Conservation (phyloP, 2,797 vertebrate species). For the Trichosurus vulpecula region DNA sequence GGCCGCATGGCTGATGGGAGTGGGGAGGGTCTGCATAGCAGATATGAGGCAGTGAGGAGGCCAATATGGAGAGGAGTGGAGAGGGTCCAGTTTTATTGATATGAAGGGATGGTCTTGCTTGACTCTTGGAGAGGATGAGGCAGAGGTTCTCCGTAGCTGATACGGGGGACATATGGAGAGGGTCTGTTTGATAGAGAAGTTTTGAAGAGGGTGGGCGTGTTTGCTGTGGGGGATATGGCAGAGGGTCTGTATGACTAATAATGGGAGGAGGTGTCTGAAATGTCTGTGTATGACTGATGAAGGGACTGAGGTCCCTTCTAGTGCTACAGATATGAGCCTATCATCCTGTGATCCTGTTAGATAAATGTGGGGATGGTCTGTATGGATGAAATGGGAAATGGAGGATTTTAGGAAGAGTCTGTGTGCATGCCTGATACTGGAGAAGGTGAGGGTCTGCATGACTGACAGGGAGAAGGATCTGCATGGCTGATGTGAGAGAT, state of each 20-base stretch:
- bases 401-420: neutral
- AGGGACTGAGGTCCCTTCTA: neutral
- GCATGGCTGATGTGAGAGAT: neutral
- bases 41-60: neutral
- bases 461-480: neutral
- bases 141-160: neutral
- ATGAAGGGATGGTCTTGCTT: neutral
- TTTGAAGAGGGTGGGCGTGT: neutral
- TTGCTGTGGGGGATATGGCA: neutral
- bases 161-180: neutral
- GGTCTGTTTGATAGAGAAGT: neutral
- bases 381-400: neutral
- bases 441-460: neutral
- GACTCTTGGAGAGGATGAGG: neutral
- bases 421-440: neutral
- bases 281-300: neutral
- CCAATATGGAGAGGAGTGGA: neutral
- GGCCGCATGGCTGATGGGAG: no score
- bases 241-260: neutral
- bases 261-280: neutral
- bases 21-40: no score
- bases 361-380: rapidly evolving
- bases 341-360: neutral
- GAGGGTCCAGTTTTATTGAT: neutral
- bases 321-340: neutral